Base-by-base conservation (phyloP, 2,797 vertebrate species). In the Denticeps clupeoides region DNA sequence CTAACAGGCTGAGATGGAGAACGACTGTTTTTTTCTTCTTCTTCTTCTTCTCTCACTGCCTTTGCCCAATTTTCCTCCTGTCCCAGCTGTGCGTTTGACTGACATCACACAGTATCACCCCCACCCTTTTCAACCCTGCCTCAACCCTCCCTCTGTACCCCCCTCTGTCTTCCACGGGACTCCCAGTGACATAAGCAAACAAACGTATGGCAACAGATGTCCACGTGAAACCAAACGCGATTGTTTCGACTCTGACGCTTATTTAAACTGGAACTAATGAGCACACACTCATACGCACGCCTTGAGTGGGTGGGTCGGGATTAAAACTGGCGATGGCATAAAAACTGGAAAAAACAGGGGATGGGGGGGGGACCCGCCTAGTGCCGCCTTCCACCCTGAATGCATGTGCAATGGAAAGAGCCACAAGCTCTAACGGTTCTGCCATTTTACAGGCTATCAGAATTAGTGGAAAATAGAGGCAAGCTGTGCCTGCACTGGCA, bases 1-100 rank as follows among this genome's bases (percentile, higher is more conserved):
- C 55, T 47, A 45, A 47, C 35, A 55, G 25, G 46, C 37, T 53
- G 49, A 19, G 35, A 45, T 27, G 32, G 43, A 59, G 51, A 51
- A 16, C n/a, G n/a, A n/a, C 25, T 26, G 25, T 26, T 25, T 26
- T 24, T 6, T 24, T 8, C 7, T 63, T 63, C 56, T 66, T 70
- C 71, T 74, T 70, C 69, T 71, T 71, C 71, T 70, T 48, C 66
- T 71, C 69, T 73, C 62, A 72, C 63, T 70, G 69, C 67, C 59
- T 65, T 45, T 68, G 69, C 73, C 71, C 15, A 57, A 72, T 75
- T 68, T 75, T 45, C 79, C 78, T 79, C 72, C 70, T 72, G 61
- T 63, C 55, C 60, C 53, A 73, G 78, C 62, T 72, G 70, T 73
- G 65, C 45, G 41, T 65, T 6, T 56, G 65, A 24, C 35, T 82